Base-by-base conservation (phyloP, 2,888 invertebrate genomes). In the Orchestes rusci region DNA sequence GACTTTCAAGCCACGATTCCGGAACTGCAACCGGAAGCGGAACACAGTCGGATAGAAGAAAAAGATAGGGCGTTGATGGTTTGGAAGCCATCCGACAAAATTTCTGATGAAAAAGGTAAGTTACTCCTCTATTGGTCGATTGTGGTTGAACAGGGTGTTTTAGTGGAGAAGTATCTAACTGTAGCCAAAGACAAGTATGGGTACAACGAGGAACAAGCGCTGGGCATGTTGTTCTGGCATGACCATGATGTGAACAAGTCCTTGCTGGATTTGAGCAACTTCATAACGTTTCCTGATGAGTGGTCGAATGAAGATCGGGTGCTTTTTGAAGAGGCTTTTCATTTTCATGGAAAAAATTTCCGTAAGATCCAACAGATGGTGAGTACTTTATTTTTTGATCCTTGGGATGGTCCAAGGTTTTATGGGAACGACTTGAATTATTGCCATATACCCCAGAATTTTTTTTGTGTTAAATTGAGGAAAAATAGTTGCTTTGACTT, bases 271-370 rank as follows among this genome's bases (percentile, higher is more conserved):
- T 75, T 97, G 58, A 89, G 94, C 2, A 96, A 96, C 69, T 97
- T 95, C 66, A 93, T 93, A 45, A 96, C 96, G 1, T 93, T 94
- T 61, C 95, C 95, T 10, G 95, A 96, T 70, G 95, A 96, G 64
- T 97, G 96, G 96, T 91, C 94, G 2, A 87, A 90, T 1, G 96
- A 97, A 69, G 97, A 97, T 65, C 96, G 95, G 73, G 94, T 95
- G 36, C 72, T 96, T 8, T 97, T 97, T 71, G 96, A 97, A 65
- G 95, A 96, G 70, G 96, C 96, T 27, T 96, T 95, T 69, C 92
- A 93, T 64, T 96, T 94, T 67, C 95, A 96, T 70, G 96, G 96
- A 35, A 97, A 97, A 73, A 92, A 91, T 69, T 97, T 97, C 73
- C 90, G 94, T 65, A 81, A 93, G 64, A 96, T 97, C 67, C 74